Evolutionary conservation across 1,140 invertebrate species (phyloP).

Genomic region (Macrobrachium rosenbergii): DNA sequence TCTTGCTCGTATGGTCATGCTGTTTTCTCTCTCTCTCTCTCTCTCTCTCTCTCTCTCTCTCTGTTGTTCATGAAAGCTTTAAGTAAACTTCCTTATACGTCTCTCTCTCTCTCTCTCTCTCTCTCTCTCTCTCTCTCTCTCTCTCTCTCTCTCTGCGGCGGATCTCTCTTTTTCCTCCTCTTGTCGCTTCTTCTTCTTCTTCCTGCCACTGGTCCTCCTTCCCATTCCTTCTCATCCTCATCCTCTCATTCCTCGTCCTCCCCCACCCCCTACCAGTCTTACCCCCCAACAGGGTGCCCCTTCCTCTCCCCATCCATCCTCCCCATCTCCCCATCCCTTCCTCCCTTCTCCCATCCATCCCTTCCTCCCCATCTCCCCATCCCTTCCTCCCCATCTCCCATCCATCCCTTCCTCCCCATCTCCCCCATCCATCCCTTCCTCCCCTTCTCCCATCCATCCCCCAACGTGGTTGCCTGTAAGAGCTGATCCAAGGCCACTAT

Average conservation of each 20-base stretch:
- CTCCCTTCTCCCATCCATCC: background rate
- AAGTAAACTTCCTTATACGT: background rate
- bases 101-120: background rate
- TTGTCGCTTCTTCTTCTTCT: background rate
- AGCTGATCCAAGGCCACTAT: background rate
- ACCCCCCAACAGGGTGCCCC: background rate
- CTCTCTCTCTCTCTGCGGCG: background rate
- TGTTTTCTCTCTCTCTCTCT: background rate
- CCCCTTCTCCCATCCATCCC: background rate
- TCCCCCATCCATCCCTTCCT: background rate
- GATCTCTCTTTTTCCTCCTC: background rate
- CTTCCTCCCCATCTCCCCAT: background rate
- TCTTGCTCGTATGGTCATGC: no score
- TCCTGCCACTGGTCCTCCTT: background rate
- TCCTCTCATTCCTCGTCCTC: background rate
- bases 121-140: background rate
- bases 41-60: background rate
- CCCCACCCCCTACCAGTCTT: background rate
- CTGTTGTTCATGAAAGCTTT: background rate
- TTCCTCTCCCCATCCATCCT: conserved; percentile 1
- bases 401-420: background rate
- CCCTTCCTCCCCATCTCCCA: background rate
- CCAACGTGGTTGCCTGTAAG: background rate
- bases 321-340: background rate
- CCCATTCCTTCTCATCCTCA: background rate